phyloP scores from a whole-genome alignment of 53 echinoderm and acorn worm species.

The Stichopus horrens region DNA sequence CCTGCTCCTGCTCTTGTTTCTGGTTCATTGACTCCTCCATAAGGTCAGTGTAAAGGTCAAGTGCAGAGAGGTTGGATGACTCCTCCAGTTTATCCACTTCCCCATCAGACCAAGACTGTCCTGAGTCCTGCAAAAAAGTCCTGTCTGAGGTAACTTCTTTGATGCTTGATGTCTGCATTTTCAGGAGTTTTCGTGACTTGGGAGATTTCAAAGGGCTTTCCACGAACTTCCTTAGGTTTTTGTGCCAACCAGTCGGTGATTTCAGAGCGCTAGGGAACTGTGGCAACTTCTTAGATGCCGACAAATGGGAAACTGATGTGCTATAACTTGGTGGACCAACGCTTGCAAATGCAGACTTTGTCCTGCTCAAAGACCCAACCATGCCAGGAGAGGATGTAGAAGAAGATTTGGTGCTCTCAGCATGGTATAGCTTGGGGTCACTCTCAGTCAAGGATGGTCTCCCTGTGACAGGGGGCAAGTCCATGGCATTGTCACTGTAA shows the following conservation, averaged over 20 bases:
- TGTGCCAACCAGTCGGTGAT: neutral
- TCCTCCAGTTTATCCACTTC: conserved; percentile 17
- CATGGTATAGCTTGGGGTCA: neutral
- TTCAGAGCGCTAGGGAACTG: conserved; percentile 1
- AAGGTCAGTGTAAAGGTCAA: conserved; percentile 40
- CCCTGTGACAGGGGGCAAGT: neutral
- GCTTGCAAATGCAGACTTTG: neutral
- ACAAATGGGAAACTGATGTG: neutral
- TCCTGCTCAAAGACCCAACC: neutral
- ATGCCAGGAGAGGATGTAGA: neutral
- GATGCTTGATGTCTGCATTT: neutral
- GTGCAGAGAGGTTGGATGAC: conserved; percentile 19
- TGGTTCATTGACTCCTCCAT: conserved; percentile 6
- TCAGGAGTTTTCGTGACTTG: neutral
- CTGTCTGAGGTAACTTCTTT: neutral
- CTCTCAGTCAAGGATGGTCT: no score
- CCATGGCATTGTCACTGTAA: conserved; percentile 30
- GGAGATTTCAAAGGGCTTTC: conserved; percentile 13
- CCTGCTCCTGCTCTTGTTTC: neutral
- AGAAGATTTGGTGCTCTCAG: neutral
- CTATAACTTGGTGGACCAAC: neutral
- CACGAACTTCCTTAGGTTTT: neutral
- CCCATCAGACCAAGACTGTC: conserved; percentile 27
- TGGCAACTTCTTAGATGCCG: neutral
- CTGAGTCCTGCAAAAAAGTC: neutral